Evolutionary conservation across 2,888 invertebrate genomes (phyloP).

Genomic region (Patella pellucida): DNA sequence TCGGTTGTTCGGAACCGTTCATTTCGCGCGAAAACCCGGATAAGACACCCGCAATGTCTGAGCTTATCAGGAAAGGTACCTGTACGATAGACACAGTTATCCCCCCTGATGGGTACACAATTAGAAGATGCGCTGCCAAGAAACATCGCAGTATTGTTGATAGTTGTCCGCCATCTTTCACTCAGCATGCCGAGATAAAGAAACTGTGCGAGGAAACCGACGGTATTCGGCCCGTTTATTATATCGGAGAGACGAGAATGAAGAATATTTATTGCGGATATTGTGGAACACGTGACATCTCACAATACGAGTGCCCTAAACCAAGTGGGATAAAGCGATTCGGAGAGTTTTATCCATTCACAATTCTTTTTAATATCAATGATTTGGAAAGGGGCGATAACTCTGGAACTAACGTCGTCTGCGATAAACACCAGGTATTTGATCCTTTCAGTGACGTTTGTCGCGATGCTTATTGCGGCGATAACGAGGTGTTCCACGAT

Average conservation of each 20-base stretch:
- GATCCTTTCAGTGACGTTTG: constrained; percentile 39
- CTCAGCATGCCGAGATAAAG: neutral
- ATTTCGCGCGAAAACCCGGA: neutral
- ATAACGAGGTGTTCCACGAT: constrained; percentile 11
- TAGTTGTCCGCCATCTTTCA: neutral
- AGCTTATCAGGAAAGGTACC: neutral
- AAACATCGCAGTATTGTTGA: neutral
- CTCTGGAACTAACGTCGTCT: constrained; percentile 16
- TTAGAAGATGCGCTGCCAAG: neutral
- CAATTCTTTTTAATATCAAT: constrained; percentile 35
- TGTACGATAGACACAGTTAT: neutral
- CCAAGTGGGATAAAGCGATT: neutral
- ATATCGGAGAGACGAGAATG: neutral
- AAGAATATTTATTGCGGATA: neutral
- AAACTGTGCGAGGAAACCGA: neutral
- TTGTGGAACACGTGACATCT: neutral
- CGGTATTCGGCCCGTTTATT: neutral
- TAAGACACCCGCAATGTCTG: neutral
- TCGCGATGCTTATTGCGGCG: constrained; percentile 31
- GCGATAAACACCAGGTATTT: constrained; percentile 35
- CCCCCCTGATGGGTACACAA: neutral
- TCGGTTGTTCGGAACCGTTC: neutral
- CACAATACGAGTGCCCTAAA: neutral
- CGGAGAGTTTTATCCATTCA: constrained; percentile 25
- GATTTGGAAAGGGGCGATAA: neutral